These are phyloP conservation scores for Xanthia togata DNA, from an alignment of 2,888 invertebrate genomes.

Conservation along the genomic window DNA sequence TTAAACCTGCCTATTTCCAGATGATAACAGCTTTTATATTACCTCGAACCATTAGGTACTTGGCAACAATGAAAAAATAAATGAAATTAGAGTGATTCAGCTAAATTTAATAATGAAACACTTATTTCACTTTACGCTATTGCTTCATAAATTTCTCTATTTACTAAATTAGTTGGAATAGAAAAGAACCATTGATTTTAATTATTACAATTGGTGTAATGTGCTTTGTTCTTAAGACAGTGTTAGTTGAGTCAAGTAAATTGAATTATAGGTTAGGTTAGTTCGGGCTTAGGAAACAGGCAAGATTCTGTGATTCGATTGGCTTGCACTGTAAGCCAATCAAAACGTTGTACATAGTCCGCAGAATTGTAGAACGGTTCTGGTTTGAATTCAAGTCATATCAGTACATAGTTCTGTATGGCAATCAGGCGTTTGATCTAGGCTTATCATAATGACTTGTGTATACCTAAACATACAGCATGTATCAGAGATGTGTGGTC, in stretches of 20 bases:
- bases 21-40: slow-evolving; percentile 7
- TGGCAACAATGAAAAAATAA: slow-evolving; percentile 12
- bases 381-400: slow-evolving; percentile 9
- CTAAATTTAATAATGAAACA: slow-evolving; percentile 40
- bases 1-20: slow-evolving; percentile 1
- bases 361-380: slow-evolving; percentile 6
- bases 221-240: slow-evolving; percentile 21
- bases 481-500: no score
- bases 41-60: slow-evolving; percentile 8
- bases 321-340: slow-evolving; percentile 16
- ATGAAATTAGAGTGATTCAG: slow-evolving; percentile 23
- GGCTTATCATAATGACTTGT: background rate
- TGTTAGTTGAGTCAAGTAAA: slow-evolving; percentile 23
- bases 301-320: slow-evolving; percentile 30
- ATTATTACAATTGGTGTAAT: slow-evolving; percentile 48
- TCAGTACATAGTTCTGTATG: background rate
- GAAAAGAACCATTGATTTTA: slow-evolving; percentile 49
- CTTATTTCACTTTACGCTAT: slow-evolving; percentile 27
- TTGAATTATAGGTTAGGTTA: slow-evolving; percentile 25
- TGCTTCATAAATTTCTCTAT: slow-evolving; percentile 43
- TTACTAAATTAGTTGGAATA: slow-evolving; percentile 42
- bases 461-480: no score
- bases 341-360: slow-evolving; percentile 7
- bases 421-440: background rate
- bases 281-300: slow-evolving; percentile 1